These are phyloP conservation scores for Bruchidius siliquastri DNA, from an alignment of 2,888 invertebrate species.

Conservation along the genomic window DNA sequence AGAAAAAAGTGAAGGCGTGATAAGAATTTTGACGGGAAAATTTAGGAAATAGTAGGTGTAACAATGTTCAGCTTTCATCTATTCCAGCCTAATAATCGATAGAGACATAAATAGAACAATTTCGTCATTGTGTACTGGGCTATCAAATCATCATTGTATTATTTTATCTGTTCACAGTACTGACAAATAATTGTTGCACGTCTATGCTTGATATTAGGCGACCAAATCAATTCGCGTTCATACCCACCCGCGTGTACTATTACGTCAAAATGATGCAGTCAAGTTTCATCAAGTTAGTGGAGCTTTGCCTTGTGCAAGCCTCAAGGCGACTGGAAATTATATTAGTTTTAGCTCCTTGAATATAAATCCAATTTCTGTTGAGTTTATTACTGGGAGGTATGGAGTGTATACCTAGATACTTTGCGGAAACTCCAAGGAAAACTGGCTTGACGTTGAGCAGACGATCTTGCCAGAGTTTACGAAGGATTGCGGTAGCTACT, in stretches of 20 bases:
- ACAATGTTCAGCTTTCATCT: too few relatives aligned
- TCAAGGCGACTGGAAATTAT: constrained; percentile 21
- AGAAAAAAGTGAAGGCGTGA: too few relatives aligned
- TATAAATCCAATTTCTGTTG: constrained; percentile 20
- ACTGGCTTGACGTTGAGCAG: background rate
- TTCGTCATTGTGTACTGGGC: too few relatives aligned
- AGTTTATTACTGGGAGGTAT: constrained; percentile 17
- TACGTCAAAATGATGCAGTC: constrained; percentile 25
- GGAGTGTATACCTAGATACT: constrained; percentile 10
- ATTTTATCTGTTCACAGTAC: too few relatives aligned
- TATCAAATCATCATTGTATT: too few relatives aligned
- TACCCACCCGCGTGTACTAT: constrained; percentile 17
- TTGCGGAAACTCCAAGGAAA: constrained; percentile 1
- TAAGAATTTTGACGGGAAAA: too few relatives aligned
- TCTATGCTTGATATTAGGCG: background rate
- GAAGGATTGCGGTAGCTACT: background rate
- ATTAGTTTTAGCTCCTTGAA: constrained; percentile 20
- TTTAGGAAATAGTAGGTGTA: too few relatives aligned
- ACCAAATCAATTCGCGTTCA: background rate
- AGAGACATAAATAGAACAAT: too few relatives aligned
- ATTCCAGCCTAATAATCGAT: too few relatives aligned
- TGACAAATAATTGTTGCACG: too few relatives aligned
- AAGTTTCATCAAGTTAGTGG: constrained; percentile 24
- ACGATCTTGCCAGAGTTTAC: background rate
- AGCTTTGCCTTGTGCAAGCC: constrained; percentile 15